Evolutionary conservation across 2,797 vertebrate species (phyloP).

Genomic region (Peromyscus aztecus): DNA sequence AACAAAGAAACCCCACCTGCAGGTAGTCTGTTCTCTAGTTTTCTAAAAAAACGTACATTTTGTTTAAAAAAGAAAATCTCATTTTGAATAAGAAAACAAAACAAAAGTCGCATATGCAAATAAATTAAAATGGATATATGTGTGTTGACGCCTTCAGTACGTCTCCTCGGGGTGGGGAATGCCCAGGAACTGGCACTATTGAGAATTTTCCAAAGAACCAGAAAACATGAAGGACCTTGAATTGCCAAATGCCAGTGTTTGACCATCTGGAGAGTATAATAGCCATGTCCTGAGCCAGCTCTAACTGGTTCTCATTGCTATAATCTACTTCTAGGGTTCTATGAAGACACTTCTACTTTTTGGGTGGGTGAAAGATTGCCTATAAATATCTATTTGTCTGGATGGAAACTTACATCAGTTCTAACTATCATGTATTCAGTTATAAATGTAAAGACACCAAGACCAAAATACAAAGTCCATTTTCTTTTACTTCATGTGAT

Average conservation of each 20-base stretch:
- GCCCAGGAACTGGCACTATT: background rate
- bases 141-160: background rate
- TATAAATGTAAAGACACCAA: background rate
- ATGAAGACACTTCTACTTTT: background rate
- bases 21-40: background rate
- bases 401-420: background rate
- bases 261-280: background rate
- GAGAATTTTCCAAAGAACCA: background rate
- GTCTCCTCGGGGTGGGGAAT: background rate
- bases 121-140: background rate
- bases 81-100: slow-evolving; percentile 2
- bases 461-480: background rate
- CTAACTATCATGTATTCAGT: background rate
- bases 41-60: background rate
- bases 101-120: background rate
- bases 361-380: background rate
- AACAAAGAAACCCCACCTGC: background rate
- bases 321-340: no score
- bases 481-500: background rate
- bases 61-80: background rate
- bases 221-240: background rate
- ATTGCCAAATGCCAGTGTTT: background rate
- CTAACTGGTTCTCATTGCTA: rapidly evolving
- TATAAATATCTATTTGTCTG: slow-evolving; percentile 8
- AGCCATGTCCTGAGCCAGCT: background rate